Evolutionary conservation across 1,140 invertebrate genomes (phyloP).

Genomic region (Dendroctonus valens): DNA sequence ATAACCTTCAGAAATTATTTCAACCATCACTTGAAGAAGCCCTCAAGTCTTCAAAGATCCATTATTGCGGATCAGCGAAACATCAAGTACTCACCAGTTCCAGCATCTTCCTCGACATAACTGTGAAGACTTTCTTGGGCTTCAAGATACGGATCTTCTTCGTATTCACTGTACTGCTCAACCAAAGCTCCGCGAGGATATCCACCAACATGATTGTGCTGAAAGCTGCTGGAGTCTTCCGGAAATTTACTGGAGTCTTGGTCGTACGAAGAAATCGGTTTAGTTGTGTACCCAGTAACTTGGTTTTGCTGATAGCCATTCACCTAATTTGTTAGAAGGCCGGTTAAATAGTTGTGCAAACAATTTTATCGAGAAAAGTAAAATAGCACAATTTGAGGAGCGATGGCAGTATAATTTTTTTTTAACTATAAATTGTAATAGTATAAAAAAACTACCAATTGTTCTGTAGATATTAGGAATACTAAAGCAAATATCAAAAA

Average conservation of each 20-base stretch:
- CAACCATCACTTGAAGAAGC: not conserved
- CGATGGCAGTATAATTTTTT: too few species aligned
- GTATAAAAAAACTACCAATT: too few species aligned
- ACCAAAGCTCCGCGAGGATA: constrained; percentile 12
- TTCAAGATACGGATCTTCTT: constrained; percentile 42
- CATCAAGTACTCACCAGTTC: constrained; percentile 22
- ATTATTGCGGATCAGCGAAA: not conserved
- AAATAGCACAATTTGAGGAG: too few species aligned
- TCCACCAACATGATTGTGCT: constrained; percentile 9
- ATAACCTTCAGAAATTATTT: too few species aligned
- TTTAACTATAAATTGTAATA: too few species aligned
- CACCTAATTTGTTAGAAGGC: not conserved
- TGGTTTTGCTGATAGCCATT: constrained; percentile 13
- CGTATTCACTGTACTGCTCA: constrained; percentile 31
- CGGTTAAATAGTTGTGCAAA: too few species aligned
- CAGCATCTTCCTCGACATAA: constrained; percentile 49
- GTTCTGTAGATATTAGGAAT: too few species aligned
- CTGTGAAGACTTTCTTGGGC: constrained; percentile 54
- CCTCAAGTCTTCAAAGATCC: not conserved
- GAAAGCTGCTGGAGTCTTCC: not conserved
- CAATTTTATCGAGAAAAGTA: too few species aligned
- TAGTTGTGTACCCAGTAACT: not conserved
- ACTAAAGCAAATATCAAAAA: too few species aligned
- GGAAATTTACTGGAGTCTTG: not conserved
- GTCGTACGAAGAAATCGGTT: not conserved